Evolutionary conservation across 2,888 invertebrate species (phyloP).

Genomic region (Orchestes rusci): DNA sequence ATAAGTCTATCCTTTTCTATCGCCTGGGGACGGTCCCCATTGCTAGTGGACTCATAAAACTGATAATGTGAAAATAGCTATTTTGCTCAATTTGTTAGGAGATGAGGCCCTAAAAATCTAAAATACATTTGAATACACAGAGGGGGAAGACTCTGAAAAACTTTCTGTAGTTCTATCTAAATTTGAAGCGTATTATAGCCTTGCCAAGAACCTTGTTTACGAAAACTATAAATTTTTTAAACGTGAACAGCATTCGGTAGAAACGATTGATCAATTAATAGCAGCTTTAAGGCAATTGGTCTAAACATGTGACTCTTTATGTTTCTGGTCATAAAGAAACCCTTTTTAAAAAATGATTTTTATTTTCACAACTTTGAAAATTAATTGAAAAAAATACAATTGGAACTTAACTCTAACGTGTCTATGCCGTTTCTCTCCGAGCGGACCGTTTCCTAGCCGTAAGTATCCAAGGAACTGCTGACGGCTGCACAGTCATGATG

Average conservation of each 20-base stretch:
- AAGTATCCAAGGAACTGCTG: no score
- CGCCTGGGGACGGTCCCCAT: no score
- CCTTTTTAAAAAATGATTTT: no score
- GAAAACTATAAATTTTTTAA: constrained; percentile 27
- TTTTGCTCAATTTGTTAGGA: constrained; percentile 26
- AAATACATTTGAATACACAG: constrained; percentile 23
- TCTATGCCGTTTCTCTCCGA: no score
- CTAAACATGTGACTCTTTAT: constrained; percentile 2
- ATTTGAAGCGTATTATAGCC: constrained; percentile 23
- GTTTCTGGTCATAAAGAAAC: no score
- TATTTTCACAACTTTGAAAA: no score
- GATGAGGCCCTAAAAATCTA: constrained; percentile 22
- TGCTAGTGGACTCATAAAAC: constrained; percentile 25
- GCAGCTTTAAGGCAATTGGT: not conserved
- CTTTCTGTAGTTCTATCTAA: constrained; percentile 11
- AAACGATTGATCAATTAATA: constrained; percentile 2
- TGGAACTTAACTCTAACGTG: no score
- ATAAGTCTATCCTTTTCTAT: no score
- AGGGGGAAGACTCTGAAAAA: constrained; percentile 14
- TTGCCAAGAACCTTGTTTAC: constrained; percentile 24
- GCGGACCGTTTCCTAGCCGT: no score
- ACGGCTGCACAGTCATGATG: no score
- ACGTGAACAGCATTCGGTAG: constrained; percentile 1
- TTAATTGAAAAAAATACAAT: no score
- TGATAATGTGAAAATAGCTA: constrained; percentile 25